Base-by-base conservation (phyloP, 2,797 vertebrate genomes). In the Coregonus suidteri region DNA sequence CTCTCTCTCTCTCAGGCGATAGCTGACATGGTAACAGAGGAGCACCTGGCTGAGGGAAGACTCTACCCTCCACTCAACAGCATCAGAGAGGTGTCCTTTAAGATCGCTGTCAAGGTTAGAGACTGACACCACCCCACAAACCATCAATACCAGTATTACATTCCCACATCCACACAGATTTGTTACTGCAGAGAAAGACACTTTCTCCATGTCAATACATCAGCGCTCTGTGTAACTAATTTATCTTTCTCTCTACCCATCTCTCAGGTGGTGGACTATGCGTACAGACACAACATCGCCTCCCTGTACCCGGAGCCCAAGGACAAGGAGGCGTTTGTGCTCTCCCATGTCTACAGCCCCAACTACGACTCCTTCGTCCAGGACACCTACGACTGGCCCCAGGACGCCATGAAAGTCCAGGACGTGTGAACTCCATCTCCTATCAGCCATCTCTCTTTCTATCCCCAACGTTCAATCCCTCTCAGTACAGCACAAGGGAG, bases 51-150 rank as follows among this genome's bases (percentile, higher is more conserved):
- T 0, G 97, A 99, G 86, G 98, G 98, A 71, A 93, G 98, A 83
- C 93, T 99, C 11, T 99, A 98, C 84, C 98, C 98, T 6, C 98
- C 97, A 3, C 94, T 99, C 78, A 94, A 77, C 81, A 94, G 84
- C 88, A 99, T 99, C 77, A 94, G 96, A 93, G 97, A 99, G 16
- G 97, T 99, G 80, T 99, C 98, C 88, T 94, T 98, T 87, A 98
- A 97, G 94, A 99, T 99, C 0, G 98, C 98, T 15, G 91, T 97
- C 74, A 97, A 96, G 93, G 98, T 99, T 93, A 13, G 52, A 31
- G 41, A 47, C 41, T 11, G 16, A 9, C 16, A 16, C 11, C 30
- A 35, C 30, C 11, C 41, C 41, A 47, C 53, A 56, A 11, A 47
- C 9, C n/a, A 11, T 20, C 59, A 25, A n/a, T 1, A 7, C n/a